Percentiles rank a stretch among this genome's conserved stretches.
Evolutionary conservation across 2,113 vertebrate species (phyloP).

Genomic region (Edolisoma coerulescens): DNA sequence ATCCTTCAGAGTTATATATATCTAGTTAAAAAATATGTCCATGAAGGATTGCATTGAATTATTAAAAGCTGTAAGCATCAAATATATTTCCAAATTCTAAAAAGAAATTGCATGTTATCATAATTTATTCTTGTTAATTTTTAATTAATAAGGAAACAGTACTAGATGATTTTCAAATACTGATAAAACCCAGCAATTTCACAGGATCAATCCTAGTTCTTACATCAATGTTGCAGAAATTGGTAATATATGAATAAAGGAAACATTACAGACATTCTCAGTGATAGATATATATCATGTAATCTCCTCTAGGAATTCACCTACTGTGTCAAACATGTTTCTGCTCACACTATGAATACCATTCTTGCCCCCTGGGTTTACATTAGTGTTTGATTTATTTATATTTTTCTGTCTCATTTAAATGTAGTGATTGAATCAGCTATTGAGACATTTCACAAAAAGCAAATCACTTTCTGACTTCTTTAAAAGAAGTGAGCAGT

Average conservation of each 20-base stretch:
- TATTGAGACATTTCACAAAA: neutral
- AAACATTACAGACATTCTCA: neutral
- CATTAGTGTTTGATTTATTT: slow-evolving; percentile 26
- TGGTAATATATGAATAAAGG: neutral
- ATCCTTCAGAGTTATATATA: neutral
- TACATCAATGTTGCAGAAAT: neutral
- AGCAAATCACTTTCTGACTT: neutral
- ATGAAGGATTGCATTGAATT: neutral
- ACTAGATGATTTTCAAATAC: neutral
- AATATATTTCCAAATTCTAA: neutral
- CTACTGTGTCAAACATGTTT: neutral
- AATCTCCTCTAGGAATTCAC: neutral
- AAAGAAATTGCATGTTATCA: neutral
- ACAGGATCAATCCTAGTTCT: neutral
- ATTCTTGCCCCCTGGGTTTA: neutral
- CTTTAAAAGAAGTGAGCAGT: neutral
- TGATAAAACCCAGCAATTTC: neutral
- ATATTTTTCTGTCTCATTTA: neutral
- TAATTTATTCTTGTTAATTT: neutral
- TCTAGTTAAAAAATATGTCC: neutral
- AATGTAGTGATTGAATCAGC: neutral
- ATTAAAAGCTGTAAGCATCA: neutral
- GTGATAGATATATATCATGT: neutral
- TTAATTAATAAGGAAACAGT: neutral
- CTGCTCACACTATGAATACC: neutral